Evolutionary conservation across 2,797 vertebrate species (phyloP), one percentile per base, ranked within the genome.

Genomic region (Spheniscus humboldti): DNA sequence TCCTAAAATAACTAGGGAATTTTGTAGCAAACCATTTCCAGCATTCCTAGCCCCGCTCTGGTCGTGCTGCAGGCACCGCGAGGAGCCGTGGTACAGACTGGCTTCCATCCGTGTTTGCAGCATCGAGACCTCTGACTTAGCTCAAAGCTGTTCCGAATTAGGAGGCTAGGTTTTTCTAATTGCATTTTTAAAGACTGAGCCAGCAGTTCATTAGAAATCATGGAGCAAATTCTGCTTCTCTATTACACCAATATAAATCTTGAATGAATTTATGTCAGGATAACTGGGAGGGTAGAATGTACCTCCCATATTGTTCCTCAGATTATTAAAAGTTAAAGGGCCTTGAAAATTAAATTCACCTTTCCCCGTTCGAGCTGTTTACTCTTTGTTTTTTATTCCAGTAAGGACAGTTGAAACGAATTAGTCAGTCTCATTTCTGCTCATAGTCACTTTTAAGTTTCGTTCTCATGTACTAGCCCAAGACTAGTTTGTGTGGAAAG

Each of bases 221-320:
- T 1, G 73, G 92, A 92, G 94, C 78, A 30, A 95, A 96, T 97
- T 97, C 95, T 97, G 96, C 96, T 97, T 93, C 94, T 96, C 95
- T 93, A 53, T 96, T 96, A 97, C 96, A 96, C 96, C 87, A 72
- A 63, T 96, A 91, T 90, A 97, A 94, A 95, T 97, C 97, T 96
- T 95, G 95, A 95, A 84, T 96, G 91, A 92, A 96, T 97, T 97
- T 97, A 66, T 89, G 92, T 89, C 89, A 35, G 92, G 88, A 86
- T 84, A 96, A 94, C 91, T 75, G 78, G 88, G 94, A 92, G 95
- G 87, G 82, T 74, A 87, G 88, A 88, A 76, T 33, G 85, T 94
- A 93, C 92, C 92, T 97, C 94, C 94, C 94, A 71, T 97, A 82
- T 94, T 93, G 94, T 94, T 94, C 93, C 59, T 93, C 86, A 74